phyloP scores from a whole-genome alignment of 1,140 invertebrate species.

The Caenorhabditis remanei region DNA sequence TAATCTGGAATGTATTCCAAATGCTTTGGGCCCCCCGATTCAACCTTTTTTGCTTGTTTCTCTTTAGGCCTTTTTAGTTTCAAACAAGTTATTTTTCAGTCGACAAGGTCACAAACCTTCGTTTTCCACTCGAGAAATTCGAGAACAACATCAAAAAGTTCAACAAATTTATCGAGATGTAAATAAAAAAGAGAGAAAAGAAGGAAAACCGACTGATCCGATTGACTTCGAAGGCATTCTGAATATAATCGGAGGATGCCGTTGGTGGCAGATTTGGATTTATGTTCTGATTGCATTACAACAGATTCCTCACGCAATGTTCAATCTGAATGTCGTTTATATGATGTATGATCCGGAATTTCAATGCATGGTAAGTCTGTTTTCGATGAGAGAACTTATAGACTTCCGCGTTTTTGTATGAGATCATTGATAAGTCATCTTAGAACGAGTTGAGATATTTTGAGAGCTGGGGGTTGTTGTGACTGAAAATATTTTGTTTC shows the following conservation, averaged over 20 bases:
- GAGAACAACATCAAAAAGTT: constrained; percentile 73
- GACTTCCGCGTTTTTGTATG: constrained; percentile 19
- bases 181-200: constrained; percentile 64
- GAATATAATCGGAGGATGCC: constrained; percentile 77
- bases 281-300: constrained; percentile 76
- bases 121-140: constrained; percentile 75
- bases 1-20: not conserved
- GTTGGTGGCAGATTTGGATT: constrained; percentile 78
- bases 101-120: constrained; percentile 72
- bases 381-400: not conserved
- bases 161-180: constrained; percentile 75
- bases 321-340: constrained; percentile 77
- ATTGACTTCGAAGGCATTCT: constrained; percentile 77
- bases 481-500: not conserved
- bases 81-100: not conserved
- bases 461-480: not conserved
- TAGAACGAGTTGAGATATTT: not conserved
- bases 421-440: not conserved
- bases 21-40: not conserved
- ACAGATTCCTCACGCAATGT: constrained; percentile 78
- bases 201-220: constrained; percentile 73
- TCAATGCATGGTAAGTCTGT: constrained; percentile 67
- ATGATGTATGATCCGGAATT: constrained; percentile 78
- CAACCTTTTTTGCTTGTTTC: not conserved
- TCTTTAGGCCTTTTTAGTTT: not conserved